These are phyloP conservation scores for Phenacoccus solenopsis DNA, from an alignment of 1,140 invertebrate genomes.

Conservation along the genomic window DNA sequence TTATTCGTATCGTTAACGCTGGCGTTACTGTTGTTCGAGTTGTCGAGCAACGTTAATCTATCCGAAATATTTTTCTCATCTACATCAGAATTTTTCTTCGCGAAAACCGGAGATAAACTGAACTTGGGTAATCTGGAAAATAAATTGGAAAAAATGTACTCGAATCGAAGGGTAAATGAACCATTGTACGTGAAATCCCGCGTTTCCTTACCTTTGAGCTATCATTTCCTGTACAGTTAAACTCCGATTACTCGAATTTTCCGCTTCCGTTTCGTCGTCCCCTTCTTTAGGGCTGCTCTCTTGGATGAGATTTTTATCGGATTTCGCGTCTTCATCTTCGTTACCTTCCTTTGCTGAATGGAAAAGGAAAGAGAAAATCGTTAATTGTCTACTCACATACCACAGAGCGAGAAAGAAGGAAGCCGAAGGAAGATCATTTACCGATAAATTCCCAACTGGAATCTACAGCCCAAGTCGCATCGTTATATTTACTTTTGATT, in stretches of 20 bases:
- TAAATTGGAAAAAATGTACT: background rate
- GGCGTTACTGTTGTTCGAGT: conserved; percentile 13
- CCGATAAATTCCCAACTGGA: conserved; percentile 79
- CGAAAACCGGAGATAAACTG: conserved; percentile 26
- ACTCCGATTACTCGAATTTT: conserved; percentile 37
- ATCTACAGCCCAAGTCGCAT: conserved; percentile 67
- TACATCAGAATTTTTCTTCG: conserved; percentile 12
- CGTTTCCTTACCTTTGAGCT: conserved; percentile 43
- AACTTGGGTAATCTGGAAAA: conserved; percentile 27
- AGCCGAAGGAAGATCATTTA: too few relatives aligned
- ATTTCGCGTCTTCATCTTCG: conserved; percentile 38
- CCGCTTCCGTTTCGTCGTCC: conserved; percentile 33
- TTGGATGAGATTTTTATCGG: conserved; percentile 27
- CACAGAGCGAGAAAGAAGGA: too few relatives aligned
- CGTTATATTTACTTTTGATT: conserved; percentile 31
- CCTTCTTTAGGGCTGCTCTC: conserved; percentile 26
- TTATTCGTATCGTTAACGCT: conserved; percentile 23
- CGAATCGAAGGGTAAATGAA: background rate
- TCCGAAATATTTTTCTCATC: background rate
- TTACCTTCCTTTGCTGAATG: conserved; percentile 30
- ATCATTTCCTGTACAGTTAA: conserved; percentile 64
- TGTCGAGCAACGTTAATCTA: conserved; percentile 21
- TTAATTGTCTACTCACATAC: background rate
- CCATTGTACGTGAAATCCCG: background rate
- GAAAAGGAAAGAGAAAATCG: conserved; percentile 23